Conservation (phyloP, 2,797 vertebrate species). For the Propithecus perrieri region DNA sequence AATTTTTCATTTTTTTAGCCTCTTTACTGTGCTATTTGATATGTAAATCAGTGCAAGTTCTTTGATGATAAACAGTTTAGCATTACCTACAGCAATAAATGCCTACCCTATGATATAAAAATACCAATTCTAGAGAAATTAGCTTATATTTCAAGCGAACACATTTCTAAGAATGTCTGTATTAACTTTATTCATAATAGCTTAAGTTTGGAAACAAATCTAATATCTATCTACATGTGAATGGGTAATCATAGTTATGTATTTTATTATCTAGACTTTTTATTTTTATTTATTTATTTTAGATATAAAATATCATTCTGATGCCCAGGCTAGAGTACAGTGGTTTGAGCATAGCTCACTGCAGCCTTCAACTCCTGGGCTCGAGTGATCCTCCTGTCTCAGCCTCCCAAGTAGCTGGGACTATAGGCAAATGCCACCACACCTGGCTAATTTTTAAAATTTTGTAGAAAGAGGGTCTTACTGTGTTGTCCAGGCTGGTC, state of each 20-base stretch:
- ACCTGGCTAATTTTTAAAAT: no score
- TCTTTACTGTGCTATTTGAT: not conserved
- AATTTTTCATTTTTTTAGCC: no score
- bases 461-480: no score
- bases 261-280: not conserved
- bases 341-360: no score
- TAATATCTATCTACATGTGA: not conserved
- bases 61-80: not conserved
- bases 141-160: not conserved
- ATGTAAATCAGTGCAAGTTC: not conserved
- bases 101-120: not conserved
- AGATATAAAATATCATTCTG: no score
- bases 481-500: no score
- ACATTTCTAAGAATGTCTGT: not conserved
- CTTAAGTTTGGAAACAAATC: not conserved
- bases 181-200: not conserved
- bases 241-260: not conserved
- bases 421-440: no score
- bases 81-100: not conserved
- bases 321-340: no score
- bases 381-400: no score
- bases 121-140: not conserved
- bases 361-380: no score
- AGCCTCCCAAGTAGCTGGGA: no score
- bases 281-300: no score